Evolutionary conservation across 2,113 vertebrate genomes (phyloP), one percentile per base, ranked within the genome.

Genomic region (Notothenia rossii): DNA sequence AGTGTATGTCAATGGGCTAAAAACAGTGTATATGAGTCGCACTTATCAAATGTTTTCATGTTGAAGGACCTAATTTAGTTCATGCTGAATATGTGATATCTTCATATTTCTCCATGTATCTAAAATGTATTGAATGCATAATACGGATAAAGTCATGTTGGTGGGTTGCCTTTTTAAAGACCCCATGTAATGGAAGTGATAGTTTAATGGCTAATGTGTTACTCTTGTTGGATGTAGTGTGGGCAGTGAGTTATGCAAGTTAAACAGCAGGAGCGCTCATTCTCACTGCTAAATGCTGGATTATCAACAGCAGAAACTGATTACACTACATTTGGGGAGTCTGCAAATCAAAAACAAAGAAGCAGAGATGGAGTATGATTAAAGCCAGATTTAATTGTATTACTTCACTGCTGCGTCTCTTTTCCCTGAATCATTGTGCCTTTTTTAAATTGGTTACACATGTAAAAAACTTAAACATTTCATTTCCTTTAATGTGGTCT

Each of bases 101-200:
- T 65, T 75, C 49, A 59, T 75, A 75, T 75, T 60, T 71, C 15
- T 77, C 54, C 36, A 15, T 83, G 17, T 75, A 58, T 74, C 63
- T 78, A 25, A 86, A 83, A 72, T 69, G 50, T 86, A 72, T 90
- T 81, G 81, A 66, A 81, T 77, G 58, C 67, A 73, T 79, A 72
- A 56, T 54, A 72, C 59, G 25, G 60, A 85, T 77, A 20, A 89
- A 77, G 67, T 54, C 7, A 15, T 89, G 88, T 83, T 25, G 74
- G 25, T 15, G 7, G 58, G 79, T 60, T 72, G 40, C 61, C 59
- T 82, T 83, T 83, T 82, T 61, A 36, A 74, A 79, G 60, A 79
- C 70, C 73, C 60, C 36, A 8, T 70, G 1, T 46, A 64, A 74
- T 70, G 15, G 77, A 73, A 72, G 18, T 55, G 36, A 74, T 53